phyloP scores from a whole-genome alignment of 2,888 invertebrate genomes.

The Drosophila dives region DNA sequence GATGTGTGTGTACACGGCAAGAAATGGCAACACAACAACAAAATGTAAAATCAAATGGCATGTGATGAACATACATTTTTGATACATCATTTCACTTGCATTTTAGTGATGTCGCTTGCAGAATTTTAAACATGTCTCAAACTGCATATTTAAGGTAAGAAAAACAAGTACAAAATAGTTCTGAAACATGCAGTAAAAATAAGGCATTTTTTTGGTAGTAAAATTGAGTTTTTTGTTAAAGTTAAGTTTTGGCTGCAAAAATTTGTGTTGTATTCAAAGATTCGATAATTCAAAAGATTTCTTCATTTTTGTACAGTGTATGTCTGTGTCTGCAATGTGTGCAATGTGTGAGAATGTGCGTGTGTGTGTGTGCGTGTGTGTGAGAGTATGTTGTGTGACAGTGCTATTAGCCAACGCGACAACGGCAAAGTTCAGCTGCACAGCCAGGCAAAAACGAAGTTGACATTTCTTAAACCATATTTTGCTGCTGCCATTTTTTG shows the following conservation, averaged over 20 bases:
- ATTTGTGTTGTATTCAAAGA: not conserved
- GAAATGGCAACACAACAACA: not conserved
- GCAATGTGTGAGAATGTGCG: slow-evolving; percentile 11
- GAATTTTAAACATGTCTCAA: not conserved
- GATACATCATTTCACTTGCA: not conserved
- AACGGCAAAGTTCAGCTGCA: slow-evolving; percentile 52
- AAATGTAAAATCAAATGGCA: not conserved
- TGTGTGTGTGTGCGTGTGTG: not conserved
- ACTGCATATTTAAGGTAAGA: not conserved
- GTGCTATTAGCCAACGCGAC: slow-evolving; percentile 66
- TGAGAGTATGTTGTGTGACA: slow-evolving; percentile 44
- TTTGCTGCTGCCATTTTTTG: slow-evolving; percentile 62
- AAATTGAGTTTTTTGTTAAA: not conserved
- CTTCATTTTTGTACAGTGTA: slow-evolving; percentile 1
- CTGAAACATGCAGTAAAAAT: too few relatives aligned
- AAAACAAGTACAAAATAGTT: too few relatives aligned
- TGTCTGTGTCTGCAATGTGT: slow-evolving; percentile 5
- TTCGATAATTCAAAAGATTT: not conserved
- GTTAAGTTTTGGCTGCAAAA: not conserved
- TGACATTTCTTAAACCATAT: slow-evolving; percentile 14
- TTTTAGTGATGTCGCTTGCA: not conserved
- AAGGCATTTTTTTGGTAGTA: too few relatives aligned
- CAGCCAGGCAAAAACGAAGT: not conserved
- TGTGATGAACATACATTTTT: not conserved
- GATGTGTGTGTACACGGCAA: slow-evolving; percentile 5